Conservation (phyloP, 2,113 vertebrate species). For the Hippocampus comes region DNA sequence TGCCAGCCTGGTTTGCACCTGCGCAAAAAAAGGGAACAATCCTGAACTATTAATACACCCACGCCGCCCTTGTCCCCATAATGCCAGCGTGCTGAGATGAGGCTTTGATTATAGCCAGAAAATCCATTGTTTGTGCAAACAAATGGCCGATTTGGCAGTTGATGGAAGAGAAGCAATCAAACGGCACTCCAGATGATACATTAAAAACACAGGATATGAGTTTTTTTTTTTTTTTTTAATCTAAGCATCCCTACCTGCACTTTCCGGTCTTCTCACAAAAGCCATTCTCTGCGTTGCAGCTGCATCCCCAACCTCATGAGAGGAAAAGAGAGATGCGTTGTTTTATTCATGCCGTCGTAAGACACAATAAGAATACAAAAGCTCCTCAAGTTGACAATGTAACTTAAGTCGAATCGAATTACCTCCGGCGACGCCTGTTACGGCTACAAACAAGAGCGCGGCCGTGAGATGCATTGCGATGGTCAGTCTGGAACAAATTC, state of each 20-base stretch:
- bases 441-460: conserved; percentile 64
- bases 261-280: conserved; percentile 82
- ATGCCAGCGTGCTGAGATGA: not conserved
- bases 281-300: conserved; percentile 80
- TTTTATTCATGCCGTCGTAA: not conserved
- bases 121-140: conserved; percentile 24
- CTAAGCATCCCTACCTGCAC: conserved; percentile 82
- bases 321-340: conserved; percentile 21
- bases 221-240: not conserved
- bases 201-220: conserved; percentile 3
- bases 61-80: conserved; percentile 6
- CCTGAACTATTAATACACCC: conserved; percentile 35
- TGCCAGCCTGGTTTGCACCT: conserved; percentile 92
- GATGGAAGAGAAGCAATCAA: not conserved
- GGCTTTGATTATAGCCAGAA: not conserved
- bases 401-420: conserved; percentile 41
- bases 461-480: conserved; percentile 58
- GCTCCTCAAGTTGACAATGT: not conserved
- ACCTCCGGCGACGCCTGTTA: conserved; percentile 71
- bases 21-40: conserved; percentile 28
- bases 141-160: conserved; percentile 30
- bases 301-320: conserved; percentile 78
- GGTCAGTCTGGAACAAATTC: conserved; percentile 34
- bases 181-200: not conserved
- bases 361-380: conserved; percentile 26